Conservation (phyloP, 2,797 vertebrate genomes). For the Danionella dracula region DNA sequence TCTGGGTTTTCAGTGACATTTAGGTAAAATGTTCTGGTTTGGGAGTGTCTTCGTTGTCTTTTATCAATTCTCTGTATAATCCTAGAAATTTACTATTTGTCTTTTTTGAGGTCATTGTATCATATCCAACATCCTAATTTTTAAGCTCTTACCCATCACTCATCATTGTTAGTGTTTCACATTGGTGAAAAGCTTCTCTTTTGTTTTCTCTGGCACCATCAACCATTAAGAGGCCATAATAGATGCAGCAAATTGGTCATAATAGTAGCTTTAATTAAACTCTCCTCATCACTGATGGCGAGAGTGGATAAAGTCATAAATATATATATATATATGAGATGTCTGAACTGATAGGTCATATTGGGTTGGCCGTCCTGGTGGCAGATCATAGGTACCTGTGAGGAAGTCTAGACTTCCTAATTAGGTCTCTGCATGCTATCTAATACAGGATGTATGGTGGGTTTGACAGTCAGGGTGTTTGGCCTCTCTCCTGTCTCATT, state of each 20-base stretch:
- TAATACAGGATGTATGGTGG: conserved; percentile 9
- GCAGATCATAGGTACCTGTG: conserved; percentile 15
- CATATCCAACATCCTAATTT: conserved; percentile 1
- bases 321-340: conserved; percentile 29
- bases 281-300: conserved; percentile 43
- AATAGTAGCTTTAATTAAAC: conserved; percentile 73
- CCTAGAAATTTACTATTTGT: neutral
- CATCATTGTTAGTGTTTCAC: neutral
- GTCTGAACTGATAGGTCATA: conserved; percentile 14
- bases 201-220: conserved; percentile 15
- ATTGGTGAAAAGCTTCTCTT: neutral
- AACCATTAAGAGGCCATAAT: conserved; percentile 29
- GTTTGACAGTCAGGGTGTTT: conserved; percentile 6
- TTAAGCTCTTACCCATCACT: neutral
- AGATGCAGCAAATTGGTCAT: conserved; percentile 58
- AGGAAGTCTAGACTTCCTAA: conserved; percentile 33
- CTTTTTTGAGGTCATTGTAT: neutral
- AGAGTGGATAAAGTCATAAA: conserved; percentile 32
- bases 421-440: conserved; percentile 25
- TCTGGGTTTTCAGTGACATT: too few relatives aligned
- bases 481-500: conserved; percentile 37
- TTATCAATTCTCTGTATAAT: neutral
- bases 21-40: too few relatives aligned
- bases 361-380: conserved; percentile 14
- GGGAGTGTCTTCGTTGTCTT: neutral